Conservation (phyloP, 2,797 vertebrate species). For the Centroberyx gerrardi region DNA sequence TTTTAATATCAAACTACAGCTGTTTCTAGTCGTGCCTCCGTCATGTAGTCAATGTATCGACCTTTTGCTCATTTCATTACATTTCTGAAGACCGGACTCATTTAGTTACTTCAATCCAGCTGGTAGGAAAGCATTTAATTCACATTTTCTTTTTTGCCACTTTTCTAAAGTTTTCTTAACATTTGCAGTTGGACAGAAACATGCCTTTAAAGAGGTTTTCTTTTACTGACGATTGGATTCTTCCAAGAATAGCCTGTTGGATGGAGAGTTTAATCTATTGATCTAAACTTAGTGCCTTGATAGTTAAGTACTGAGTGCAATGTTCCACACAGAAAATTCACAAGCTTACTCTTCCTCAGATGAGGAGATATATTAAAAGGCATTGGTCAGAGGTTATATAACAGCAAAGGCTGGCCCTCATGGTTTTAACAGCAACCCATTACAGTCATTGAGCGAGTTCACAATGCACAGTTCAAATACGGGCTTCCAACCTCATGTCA, state of each 20-base stretch:
- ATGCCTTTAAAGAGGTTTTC: not conserved
- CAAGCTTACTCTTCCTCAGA: constrained; percentile 35
- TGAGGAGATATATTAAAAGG: constrained; percentile 49
- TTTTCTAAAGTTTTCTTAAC: not conserved
- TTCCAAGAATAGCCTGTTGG: not conserved
- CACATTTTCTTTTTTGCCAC: no score
- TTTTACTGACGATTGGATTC: not conserved
- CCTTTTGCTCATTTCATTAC: no score
- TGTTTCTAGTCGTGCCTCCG: no score
- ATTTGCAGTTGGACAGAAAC: not conserved
- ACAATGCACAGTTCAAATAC: constrained; percentile 76
- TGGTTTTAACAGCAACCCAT: constrained; percentile 70
- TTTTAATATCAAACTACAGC: no score
- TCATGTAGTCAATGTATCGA: no score
- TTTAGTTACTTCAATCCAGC: no score
- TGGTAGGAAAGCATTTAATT: no score
- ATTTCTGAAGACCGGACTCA: no score
- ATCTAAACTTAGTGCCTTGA: constrained; percentile 4
- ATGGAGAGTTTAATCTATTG: constrained; percentile 1
- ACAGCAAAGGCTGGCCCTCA: constrained; percentile 49
- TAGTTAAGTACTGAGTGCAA: not conserved
- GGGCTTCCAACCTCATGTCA: constrained; percentile 64
- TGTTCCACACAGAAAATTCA: constrained; percentile 10
- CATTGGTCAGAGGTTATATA: constrained; percentile 64
- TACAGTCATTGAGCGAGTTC: constrained; percentile 72